Conservation (phyloP, 2,113 vertebrate species). For the Megaptera novaeangliae region DNA sequence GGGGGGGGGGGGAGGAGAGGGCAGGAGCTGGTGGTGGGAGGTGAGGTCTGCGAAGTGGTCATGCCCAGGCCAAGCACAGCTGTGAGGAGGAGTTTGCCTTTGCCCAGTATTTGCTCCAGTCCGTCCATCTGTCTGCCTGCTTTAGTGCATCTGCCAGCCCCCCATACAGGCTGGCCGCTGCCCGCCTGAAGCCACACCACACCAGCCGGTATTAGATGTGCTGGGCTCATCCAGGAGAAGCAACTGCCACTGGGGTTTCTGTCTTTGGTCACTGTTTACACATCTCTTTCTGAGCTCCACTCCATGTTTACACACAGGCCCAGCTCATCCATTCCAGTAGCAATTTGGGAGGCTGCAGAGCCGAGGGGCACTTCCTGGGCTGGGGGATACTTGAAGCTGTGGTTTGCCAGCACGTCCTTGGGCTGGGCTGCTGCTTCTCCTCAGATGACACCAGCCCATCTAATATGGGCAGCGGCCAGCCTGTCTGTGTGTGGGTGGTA, state of each 20-base stretch:
- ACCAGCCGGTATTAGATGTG: not conserved
- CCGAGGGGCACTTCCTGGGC: not conserved
- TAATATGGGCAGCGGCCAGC: not conserved
- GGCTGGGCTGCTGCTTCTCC: not conserved
- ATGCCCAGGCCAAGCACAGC: accelerated
- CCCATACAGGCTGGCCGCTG: not conserved
- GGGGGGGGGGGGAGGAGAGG: not conserved
- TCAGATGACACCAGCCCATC: not conserved
- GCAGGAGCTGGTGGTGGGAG: not conserved
- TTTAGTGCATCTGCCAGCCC: not conserved
- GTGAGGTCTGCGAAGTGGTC: too few relatives aligned
- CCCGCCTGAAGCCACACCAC: not conserved
- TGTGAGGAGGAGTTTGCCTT: not conserved
- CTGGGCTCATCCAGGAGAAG: not conserved
- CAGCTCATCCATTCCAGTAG: accelerated
- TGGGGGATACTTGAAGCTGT: not conserved
- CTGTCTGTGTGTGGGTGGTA: not conserved
- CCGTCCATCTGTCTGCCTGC: not conserved
- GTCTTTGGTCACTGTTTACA: accelerated
- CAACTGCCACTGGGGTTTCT: not conserved
- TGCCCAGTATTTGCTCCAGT: not conserved
- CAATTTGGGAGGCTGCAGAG: not conserved
- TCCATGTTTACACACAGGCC: not conserved
- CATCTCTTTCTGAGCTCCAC: not conserved
- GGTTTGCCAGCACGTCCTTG: not conserved